Evolutionary conservation across 2,888 invertebrate genomes (phyloP).

Genomic region (Cheilosia vernalis): DNA sequence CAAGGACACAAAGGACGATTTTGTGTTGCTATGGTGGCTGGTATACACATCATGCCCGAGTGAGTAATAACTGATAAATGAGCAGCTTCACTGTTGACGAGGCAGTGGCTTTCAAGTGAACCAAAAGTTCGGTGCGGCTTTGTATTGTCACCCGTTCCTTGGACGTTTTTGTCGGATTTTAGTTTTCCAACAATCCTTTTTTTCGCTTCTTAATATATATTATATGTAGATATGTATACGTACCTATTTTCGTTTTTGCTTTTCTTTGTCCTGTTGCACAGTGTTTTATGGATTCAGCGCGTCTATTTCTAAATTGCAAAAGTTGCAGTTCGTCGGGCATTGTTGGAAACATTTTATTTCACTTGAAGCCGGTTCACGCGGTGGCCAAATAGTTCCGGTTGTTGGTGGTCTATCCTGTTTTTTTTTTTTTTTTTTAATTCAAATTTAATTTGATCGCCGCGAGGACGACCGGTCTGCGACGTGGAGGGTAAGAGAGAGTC

Average conservation of each 20-base stretch:
- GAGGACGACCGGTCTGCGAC: not conserved
- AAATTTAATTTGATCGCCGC: conserved; percentile 60
- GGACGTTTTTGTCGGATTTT: not conserved
- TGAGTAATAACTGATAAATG: conserved; percentile 74
- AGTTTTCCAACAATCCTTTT: conserved; percentile 14
- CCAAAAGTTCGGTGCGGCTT: conserved; percentile 20
- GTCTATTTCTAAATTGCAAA: conserved; percentile 64
- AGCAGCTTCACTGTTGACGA: conserved; percentile 70
- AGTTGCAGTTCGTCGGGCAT: conserved; percentile 54
- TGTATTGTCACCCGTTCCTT: not conserved
- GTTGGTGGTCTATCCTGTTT: not conserved
- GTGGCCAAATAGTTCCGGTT: not conserved
- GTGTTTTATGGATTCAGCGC: conserved; percentile 12
- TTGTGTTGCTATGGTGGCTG: conserved; percentile 32
- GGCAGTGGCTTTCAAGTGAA: conserved; percentile 66
- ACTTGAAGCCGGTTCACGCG: conserved; percentile 35
- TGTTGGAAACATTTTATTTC: conserved; percentile 61
- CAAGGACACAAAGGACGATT: conserved; percentile 59
- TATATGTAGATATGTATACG: no score
- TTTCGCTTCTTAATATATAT: not conserved
- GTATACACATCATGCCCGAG: conserved; percentile 22
- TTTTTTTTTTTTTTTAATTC: conserved; percentile 41
- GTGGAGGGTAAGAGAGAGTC: not conserved
- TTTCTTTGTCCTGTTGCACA: conserved; percentile 11
- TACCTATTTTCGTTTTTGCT: not conserved